A percentile compares a stretch with the other conserved stretches of the same genome.
Conservation (phyloP, 2,888 invertebrate genomes). For the Cerastis rubricosa region DNA sequence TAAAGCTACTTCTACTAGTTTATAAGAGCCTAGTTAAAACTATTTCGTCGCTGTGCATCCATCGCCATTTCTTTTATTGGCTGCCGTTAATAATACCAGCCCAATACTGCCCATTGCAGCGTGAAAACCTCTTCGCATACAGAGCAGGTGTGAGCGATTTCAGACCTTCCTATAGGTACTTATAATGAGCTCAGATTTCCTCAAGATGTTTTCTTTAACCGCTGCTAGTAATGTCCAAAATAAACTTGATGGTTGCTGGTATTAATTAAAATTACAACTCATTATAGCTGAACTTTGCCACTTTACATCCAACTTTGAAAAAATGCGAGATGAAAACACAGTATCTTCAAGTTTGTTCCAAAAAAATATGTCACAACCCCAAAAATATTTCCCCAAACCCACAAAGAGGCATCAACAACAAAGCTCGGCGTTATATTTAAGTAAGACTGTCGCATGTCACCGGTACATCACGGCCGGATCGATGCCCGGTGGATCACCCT, state of each 20-base stretch:
- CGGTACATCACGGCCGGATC: slow-evolving; percentile 44
- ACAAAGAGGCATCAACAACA: slow-evolving; percentile 20
- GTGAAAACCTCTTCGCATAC: not conserved
- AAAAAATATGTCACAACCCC: slow-evolving; percentile 7
- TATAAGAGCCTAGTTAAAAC: not conserved
- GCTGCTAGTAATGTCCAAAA: not conserved
- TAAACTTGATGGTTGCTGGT: not conserved
- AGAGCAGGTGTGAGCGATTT: not conserved
- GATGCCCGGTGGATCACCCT: slow-evolving; percentile 48
- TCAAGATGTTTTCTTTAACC: not conserved
- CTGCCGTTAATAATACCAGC: not conserved
- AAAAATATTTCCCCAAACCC: slow-evolving; percentile 9
- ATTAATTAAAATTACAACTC: not conserved
- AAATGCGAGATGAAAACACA: no score
- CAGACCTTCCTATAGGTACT: not conserved
- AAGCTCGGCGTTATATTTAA: slow-evolving; percentile 36
- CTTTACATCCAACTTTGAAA: not conserved
- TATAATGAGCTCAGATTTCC: not conserved
- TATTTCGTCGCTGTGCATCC: not conserved
- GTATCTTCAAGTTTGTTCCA: not conserved
- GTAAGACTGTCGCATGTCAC: slow-evolving; percentile 53
- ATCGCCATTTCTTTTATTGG: not conserved
- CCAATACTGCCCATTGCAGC: not conserved
- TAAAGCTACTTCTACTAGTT: not conserved
- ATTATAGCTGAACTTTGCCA: not conserved